Conservation (phyloP, 2,797 vertebrate genomes). For the Acanthurus lineatus region DNA sequence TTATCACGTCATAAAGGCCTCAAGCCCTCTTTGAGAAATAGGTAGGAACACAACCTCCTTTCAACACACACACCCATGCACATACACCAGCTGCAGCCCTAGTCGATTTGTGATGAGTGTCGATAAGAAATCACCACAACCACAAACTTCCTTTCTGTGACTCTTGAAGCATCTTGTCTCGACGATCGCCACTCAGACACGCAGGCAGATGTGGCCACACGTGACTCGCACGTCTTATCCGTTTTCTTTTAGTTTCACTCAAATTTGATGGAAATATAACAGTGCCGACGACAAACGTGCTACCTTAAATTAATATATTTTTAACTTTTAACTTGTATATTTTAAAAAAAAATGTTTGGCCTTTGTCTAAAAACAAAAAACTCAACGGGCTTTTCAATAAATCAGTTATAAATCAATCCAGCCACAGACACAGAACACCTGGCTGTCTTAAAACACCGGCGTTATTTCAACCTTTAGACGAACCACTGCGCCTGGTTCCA, state of each 20-base stretch:
- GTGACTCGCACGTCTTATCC: no score
- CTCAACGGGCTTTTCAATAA: neutral
- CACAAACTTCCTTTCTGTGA: neutral
- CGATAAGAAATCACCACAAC: slow-evolving; percentile 39
- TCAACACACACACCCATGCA: slow-evolving; percentile 46
- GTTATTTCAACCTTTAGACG: neutral
- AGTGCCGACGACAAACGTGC: neutral
- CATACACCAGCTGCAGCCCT: slow-evolving; percentile 17
- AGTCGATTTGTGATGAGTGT: slow-evolving; percentile 7
- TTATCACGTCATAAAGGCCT: slow-evolving; percentile 77
- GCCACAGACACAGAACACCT: neutral
- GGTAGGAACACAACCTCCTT: slow-evolving; percentile 68
- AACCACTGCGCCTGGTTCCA: slow-evolving; percentile 34
- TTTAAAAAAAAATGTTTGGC: no score
- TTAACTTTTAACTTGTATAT: neutral
- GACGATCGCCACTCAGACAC: neutral
- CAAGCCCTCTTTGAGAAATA: slow-evolving; percentile 58
- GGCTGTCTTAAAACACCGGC: slow-evolving; percentile 5
- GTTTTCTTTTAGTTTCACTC: neutral
- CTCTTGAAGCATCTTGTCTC: neutral
- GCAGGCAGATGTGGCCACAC: neutral
- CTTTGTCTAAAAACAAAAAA: neutral
- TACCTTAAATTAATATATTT: no score
- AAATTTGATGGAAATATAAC: neutral
- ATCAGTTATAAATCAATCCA: neutral